Evolutionary conservation across 1,140 invertebrate species (phyloP).

Genomic region (Aricia agestis): DNA sequence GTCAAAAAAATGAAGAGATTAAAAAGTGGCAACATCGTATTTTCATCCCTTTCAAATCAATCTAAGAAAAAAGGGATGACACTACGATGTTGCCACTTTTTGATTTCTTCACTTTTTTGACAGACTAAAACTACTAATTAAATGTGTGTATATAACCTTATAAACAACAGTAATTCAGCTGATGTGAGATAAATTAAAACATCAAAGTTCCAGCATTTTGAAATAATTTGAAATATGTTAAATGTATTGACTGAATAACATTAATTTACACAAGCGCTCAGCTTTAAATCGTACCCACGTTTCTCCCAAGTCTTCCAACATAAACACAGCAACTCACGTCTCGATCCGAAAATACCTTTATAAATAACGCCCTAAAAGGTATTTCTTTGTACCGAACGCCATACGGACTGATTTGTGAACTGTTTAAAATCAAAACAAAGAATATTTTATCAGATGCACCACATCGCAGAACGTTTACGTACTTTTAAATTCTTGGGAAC

Average conservation of each 20-base stretch:
- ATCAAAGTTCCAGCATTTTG: not conserved
- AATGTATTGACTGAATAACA: slow-evolving; percentile 4
- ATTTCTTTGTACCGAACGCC: slow-evolving; percentile 57
- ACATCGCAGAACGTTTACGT: not conserved
- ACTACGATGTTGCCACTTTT: too few species aligned
- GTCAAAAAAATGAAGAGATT: too few species aligned
- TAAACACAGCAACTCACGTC: slow-evolving; percentile 42
- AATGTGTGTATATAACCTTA: too few species aligned
- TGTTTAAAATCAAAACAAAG: slow-evolving; percentile 44
- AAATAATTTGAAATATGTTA: slow-evolving; percentile 6
- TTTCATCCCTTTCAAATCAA: too few species aligned
- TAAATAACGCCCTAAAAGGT: slow-evolving; percentile 55
- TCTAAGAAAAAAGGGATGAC: too few species aligned
- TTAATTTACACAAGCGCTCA: slow-evolving; percentile 18
- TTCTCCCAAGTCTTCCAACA: slow-evolving; percentile 23
- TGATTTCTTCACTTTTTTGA: too few species aligned
- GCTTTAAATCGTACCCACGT: slow-evolving; percentile 16
- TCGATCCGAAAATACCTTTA: slow-evolving; percentile 45
- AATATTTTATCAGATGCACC: slow-evolving; percentile 21
- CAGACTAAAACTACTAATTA: too few species aligned
- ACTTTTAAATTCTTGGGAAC: too few species aligned
- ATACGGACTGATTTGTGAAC: slow-evolving; percentile 59
- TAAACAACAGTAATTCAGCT: too few species aligned
- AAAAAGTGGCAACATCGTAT: too few species aligned
- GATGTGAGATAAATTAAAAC: not conserved